Conservation (phyloP, 2,888 invertebrate species). For the Syritta pipiens region DNA sequence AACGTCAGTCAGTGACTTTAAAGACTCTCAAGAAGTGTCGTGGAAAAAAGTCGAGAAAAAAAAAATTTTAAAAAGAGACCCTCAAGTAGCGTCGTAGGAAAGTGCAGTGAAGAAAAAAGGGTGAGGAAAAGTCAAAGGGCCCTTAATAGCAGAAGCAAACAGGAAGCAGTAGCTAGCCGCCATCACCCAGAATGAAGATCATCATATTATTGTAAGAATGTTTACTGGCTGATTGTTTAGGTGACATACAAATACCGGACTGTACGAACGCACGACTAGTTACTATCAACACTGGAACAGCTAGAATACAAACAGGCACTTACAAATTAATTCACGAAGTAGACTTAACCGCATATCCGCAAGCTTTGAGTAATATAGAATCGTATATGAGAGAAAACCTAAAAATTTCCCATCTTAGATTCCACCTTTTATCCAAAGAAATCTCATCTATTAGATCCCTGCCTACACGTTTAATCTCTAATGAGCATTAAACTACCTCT, state of each 20-base stretch:
- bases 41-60: too few relatives aligned
- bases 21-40: too few relatives aligned
- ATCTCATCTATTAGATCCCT: background rate
- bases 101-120: too few relatives aligned
- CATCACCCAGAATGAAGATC: background rate
- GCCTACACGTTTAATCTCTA: background rate
- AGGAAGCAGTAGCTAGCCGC: background rate
- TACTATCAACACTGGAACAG: background rate
- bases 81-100: too few relatives aligned
- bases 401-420: background rate
- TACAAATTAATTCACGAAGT: background rate
- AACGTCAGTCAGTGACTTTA: too few relatives aligned
- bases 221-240: background rate
- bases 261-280: background rate
- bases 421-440: background rate
- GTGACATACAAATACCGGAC: background rate
- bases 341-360: background rate
- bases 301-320: background rate
- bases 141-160: background rate
- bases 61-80: too few relatives aligned
- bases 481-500: background rate
- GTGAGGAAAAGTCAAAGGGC: background rate
- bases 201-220: background rate
- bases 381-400: constrained; percentile 1
- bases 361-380: background rate